Evolutionary conservation across 2,113 vertebrate genomes (phyloP).

Genomic region (Chloroceryle aenea): DNA sequence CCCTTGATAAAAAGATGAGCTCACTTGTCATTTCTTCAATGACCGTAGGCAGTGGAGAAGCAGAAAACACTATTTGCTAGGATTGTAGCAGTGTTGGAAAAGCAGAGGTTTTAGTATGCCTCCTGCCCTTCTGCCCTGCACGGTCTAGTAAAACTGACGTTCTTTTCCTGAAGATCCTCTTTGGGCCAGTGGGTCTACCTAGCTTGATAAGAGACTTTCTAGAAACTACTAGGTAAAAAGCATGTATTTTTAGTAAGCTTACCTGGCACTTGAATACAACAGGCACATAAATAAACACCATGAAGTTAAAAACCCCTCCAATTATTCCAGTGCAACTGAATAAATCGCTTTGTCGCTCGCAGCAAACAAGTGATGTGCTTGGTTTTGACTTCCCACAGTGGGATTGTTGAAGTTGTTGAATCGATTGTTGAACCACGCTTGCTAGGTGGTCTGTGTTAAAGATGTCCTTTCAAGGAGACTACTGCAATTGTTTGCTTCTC

Average conservation of each 20-base stretch:
- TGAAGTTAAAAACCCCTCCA: background rate
- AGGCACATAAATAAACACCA: background rate
- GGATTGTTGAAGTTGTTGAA: background rate
- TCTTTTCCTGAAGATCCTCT: background rate
- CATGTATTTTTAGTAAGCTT: background rate
- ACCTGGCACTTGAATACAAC: background rate
- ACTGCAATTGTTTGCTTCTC: background rate
- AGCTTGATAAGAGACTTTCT: background rate
- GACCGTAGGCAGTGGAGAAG: background rate
- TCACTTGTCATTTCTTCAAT: background rate
- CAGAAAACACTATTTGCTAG: conserved; percentile 16
- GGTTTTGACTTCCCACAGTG: background rate
- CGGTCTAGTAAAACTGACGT: background rate
- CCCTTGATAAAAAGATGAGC: background rate
- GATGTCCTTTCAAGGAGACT: background rate
- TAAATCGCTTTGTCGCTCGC: background rate
- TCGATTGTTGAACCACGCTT: background rate
- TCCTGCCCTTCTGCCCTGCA: background rate
- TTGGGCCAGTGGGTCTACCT: background rate
- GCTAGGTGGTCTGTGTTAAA: background rate
- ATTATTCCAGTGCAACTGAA: background rate
- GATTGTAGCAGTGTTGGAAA: conserved; percentile 23
- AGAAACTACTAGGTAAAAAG: background rate
- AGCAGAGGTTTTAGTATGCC: background rate
- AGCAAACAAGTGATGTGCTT: background rate